Conservation (phyloP, 2,888 invertebrate genomes). For the Lithosia quadra region DNA sequence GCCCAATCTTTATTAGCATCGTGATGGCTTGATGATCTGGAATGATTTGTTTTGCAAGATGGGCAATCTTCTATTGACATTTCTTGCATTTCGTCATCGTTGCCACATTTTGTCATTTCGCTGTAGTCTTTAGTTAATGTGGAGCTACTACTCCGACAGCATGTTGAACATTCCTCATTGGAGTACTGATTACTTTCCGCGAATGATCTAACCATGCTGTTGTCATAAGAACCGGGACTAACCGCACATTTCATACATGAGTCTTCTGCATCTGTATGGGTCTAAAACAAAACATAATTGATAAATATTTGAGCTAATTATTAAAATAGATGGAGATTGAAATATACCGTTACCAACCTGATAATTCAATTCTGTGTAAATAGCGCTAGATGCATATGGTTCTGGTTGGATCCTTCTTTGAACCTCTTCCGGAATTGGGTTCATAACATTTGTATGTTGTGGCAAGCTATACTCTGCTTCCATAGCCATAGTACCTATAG, state of each 20-base stretch:
- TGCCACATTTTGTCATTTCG: constrained; percentile 84
- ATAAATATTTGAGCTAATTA: constrained; percentile 6
- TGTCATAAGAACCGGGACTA: constrained; percentile 86
- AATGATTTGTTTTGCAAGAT: constrained; percentile 80
- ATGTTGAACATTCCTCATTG: constrained; percentile 83
- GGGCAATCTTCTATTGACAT: constrained; percentile 82
- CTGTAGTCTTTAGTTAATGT: constrained; percentile 83
- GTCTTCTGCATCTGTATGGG: constrained; percentile 84
- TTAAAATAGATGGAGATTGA: neutral
- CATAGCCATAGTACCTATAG: constrained; percentile 79
- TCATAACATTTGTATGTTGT: constrained; percentile 74
- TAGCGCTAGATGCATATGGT: constrained; percentile 92
- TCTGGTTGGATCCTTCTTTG: constrained; percentile 85
- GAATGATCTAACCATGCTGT: constrained; percentile 82
- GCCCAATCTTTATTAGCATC: constrained; percentile 81
- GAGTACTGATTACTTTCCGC: constrained; percentile 82
- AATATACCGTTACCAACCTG: constrained; percentile 61
- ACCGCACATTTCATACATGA: constrained; percentile 85
- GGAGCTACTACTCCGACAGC: constrained; percentile 81
- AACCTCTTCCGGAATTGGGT: constrained; percentile 73
- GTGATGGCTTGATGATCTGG: constrained; percentile 81
- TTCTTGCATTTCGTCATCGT: constrained; percentile 77
- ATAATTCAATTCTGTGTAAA: constrained; percentile 83
- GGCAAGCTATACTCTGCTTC: constrained; percentile 83
- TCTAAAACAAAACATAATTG: constrained; percentile 63